Evolutionary conservation across 1,140 invertebrate genomes (phyloP), one percentile per base, ranked within the genome.

Genomic region (Dreissena rostriformis): DNA sequence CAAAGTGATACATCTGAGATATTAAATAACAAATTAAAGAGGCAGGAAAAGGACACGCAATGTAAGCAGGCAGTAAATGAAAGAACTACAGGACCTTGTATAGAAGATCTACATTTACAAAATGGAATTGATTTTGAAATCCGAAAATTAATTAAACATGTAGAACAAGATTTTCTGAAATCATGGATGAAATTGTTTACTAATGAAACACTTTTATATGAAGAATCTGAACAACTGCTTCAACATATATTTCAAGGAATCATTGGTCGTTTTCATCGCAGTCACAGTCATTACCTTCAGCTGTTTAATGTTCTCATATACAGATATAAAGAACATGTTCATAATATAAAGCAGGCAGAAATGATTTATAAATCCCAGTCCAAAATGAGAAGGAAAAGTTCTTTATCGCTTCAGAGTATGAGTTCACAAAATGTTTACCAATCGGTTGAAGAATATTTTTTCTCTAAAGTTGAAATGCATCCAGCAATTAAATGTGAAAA

Each of bases 101-200:
- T 28, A 57, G n/a, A 22, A 22, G 5, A 11, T n/a, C 11, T 12
- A 67, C 4, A 22, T 24, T 15, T n/a, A 29, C n/a, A 68, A 26
- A 29, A 26, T 28, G 22, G 57, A 70, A 19, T 82, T 74, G 29
- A n/a, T 15, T 15, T 15, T 29, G 68, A 82, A 65, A 55, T 75
- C n/a, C 26, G 53, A 5, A 28, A 28, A 15, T 55, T 82, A 19
- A 67, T 82, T 53, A 19, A 12, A 7, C 66, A 75, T 5, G 68
- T 82, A 19, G 24, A 82, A 28, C 28, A 49, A 71, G 80, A 75
- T 57, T 82, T 82, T 52, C 28, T 82, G 15, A 52, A 74, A 26
- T 82, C 72, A n/a, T 74, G 80, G 80, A 67, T 73, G 26, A 67
- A 73, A 10, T 53, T 82, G 24, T 75, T 82, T 66, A 82, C 70